Evolutionary conservation across 2,797 vertebrate genomes (phyloP).

Genomic region (Sebastes cheni): DNA sequence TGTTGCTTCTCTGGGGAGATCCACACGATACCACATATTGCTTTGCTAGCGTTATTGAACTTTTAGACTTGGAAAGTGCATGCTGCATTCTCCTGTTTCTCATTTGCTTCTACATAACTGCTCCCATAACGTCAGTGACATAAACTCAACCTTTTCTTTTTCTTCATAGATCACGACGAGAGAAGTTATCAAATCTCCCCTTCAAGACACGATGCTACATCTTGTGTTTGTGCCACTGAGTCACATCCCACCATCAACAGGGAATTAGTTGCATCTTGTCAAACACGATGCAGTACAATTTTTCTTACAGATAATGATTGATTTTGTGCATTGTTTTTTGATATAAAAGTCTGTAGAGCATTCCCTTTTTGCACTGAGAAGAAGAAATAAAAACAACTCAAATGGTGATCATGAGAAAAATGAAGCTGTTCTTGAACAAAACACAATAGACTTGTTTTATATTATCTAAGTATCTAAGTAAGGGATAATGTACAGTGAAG

Average conservation of each 20-base stretch:
- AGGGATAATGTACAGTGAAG: too few species aligned
- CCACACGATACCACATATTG: constrained; percentile 17
- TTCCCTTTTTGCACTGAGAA: constrained; percentile 65
- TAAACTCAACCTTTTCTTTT: not conserved
- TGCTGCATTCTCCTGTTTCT: not conserved
- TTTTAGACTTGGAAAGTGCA: constrained; percentile 7
- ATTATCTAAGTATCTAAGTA: not conserved
- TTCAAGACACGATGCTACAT: constrained; percentile 2
- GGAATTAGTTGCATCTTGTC: constrained; percentile 3
- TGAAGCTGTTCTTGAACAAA: not conserved
- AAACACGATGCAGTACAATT: constrained; percentile 38
- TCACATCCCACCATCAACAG: not conserved
- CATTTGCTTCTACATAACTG: constrained; percentile 1
- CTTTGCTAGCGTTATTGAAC: constrained; percentile 18
- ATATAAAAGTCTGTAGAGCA: constrained; percentile 68
- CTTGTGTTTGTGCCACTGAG: not conserved
- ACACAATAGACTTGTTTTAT: not conserved
- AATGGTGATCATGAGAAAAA: constrained; percentile 14
- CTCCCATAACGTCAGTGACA: not conserved
- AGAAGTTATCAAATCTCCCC: constrained; percentile 7
- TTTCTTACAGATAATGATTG: constrained; percentile 38
- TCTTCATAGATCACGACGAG: constrained; percentile 29
- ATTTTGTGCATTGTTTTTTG: constrained; percentile 21
- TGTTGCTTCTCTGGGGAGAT: not conserved
- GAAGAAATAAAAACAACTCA: constrained; percentile 62